A percentile compares a stretch with the other conserved stretches of the same genome.
Conservation (phyloP, 2,113 vertebrate genomes). For the Haemorhous mexicanus region DNA sequence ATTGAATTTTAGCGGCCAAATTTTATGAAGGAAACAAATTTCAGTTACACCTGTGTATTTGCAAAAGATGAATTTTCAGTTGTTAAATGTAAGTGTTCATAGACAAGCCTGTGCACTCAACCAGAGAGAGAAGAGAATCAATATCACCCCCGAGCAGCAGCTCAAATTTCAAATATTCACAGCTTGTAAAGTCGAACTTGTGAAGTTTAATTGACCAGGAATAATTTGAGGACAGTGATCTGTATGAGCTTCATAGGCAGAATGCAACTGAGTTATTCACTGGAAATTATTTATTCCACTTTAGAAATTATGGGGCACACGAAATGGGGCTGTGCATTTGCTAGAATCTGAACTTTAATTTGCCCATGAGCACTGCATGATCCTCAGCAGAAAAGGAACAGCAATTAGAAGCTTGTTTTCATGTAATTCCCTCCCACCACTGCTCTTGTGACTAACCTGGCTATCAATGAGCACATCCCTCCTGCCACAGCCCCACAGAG, state of each 20-base stretch:
- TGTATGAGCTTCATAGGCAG: neutral
- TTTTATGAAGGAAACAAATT: constrained; percentile 31
- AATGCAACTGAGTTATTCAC: neutral
- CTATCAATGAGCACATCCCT: neutral
- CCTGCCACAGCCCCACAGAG: neutral
- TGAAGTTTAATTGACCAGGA: constrained; percentile 58
- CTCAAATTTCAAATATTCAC: constrained; percentile 53
- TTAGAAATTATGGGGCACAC: constrained; percentile 16
- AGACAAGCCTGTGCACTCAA: constrained; percentile 36
- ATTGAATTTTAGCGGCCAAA: constrained; percentile 34
- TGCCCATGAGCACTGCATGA: neutral
- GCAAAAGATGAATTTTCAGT: constrained; percentile 38
- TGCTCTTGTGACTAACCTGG: neutral
- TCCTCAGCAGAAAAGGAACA: neutral
- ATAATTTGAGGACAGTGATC: constrained; percentile 41
- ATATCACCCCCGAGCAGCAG: constrained; percentile 26
- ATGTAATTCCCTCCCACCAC: neutral
- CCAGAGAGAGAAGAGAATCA: constrained; percentile 20
- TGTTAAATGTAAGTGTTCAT: neutral
- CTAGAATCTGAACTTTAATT: neutral
- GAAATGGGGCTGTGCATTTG: neutral
- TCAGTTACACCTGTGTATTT: constrained; percentile 16
- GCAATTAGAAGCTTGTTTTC: constrained; percentile 13
- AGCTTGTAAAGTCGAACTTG: constrained; percentile 38
- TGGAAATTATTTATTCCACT: constrained; percentile 37